Evolutionary conservation across 2,888 invertebrate species (phyloP).

Genomic region (Pelosia muscerda): DNA sequence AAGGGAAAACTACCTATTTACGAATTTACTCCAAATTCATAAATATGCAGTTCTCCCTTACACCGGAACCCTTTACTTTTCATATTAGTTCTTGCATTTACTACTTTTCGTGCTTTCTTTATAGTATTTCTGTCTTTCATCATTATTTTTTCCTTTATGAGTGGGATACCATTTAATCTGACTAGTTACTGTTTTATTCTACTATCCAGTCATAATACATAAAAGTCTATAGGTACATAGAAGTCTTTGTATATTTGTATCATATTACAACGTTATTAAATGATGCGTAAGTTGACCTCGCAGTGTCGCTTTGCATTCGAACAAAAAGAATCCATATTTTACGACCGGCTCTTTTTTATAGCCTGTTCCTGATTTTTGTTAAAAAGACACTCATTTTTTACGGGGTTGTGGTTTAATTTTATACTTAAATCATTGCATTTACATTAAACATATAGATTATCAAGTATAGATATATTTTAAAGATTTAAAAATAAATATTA

Average conservation of each 20-base stretch:
- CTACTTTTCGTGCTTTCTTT: too few species aligned
- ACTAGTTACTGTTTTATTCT: too few species aligned
- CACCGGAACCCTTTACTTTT: too few species aligned
- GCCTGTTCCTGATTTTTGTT: constrained; percentile 1
- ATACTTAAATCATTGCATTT: not conserved
- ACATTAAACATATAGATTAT: not conserved
- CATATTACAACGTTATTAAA: not conserved
- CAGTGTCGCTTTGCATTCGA: not conserved
- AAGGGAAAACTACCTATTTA: too few species aligned
- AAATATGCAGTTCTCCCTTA: too few species aligned
- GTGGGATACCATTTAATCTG: too few species aligned
- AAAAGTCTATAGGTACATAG: not conserved
- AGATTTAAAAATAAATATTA: too few species aligned
- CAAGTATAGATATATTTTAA: not conserved
- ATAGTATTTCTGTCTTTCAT: too few species aligned
- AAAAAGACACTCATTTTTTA: not conserved
- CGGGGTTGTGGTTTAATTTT: not conserved
- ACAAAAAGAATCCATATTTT: constrained; percentile 1
- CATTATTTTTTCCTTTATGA: too few species aligned
- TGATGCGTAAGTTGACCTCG: not conserved
- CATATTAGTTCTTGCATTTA: too few species aligned
- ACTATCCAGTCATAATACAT: too few species aligned
- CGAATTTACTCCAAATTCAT: too few species aligned
- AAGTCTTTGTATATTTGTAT: not conserved
- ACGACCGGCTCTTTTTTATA: not conserved